Evolutionary conservation across 1,140 invertebrate genomes (phyloP), one percentile per base, ranked within the genome.

Genomic region (Lepidurus couesii): DNA sequence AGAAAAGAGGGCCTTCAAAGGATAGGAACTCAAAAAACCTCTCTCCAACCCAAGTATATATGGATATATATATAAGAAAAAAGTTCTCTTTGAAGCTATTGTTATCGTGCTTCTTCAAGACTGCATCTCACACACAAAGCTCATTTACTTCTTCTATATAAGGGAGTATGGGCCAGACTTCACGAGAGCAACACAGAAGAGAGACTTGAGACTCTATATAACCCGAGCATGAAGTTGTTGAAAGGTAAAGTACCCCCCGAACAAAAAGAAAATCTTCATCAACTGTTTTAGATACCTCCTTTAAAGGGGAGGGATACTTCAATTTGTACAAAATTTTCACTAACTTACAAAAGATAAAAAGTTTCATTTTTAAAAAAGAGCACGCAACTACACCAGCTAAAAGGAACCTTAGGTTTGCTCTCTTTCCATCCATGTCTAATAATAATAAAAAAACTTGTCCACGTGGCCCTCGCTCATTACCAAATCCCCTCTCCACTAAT

Each of bases 41-140:
- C 53, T 65, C 53, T 65, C 21, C 53, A 65, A 13, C 53, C 21
- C 8, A n/a, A 65, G 16, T 65, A n/a, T 65, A n/a, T 65, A 7
- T 1, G 1, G 21, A 65, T n/a, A 65, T n/a, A 16, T 7, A 21
- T 13, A 65, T 7, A 65, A 1, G 7, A 47, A 65, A 1, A 47
- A 47, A 65, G 1, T 65, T 65, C 53, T 65, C 53, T 65, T 65
- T 65, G 53, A 65, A n/a, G 53, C 53, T 65, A 65, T 65, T 65
- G 53, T 65, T 65, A 65, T 9, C 47, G 0, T n/a, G 47, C 47
- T 65, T 16, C 53, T 21, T 65, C 53, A 65, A 65, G 53, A 65
- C 53, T 21, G 53, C 53, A 65, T 65, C 53, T 65, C 21, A 7
- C 53, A 65, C 53, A 65, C 53, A 65, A 21, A 65, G n/a, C 53